Base-by-base conservation (phyloP, 2,888 invertebrate genomes). In the Muschampia plurimacula region DNA sequence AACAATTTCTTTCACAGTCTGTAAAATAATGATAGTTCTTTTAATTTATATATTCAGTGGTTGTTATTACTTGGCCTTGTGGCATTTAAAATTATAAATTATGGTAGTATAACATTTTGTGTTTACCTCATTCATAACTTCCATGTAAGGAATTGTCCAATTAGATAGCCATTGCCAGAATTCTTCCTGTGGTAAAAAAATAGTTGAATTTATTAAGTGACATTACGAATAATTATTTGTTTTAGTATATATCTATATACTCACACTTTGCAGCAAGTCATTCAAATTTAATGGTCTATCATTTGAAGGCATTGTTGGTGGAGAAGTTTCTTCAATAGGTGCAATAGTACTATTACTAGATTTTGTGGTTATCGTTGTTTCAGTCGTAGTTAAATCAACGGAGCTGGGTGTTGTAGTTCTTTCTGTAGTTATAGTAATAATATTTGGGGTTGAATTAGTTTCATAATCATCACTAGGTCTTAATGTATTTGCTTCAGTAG, bases 91-190 rank as follows among this genome's bases (percentile, higher is more conserved):
- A 7, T n/a, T 55, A 22, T 36, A 12, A 59, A 22, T 32, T 32
- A n/a, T 5, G 5, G 12, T 13, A 12, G 49, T 49, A 10, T 49
- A 13, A 5, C 2, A 12, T 46, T 15, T 15, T 59, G 6, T 4
- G 32, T 55, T 52, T 75, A 79, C 78, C 72, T 78, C 74, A 59
- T 75, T 74, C 60, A 79, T 52, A 2, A 74, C 72, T 55, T 76
- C 74, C 46, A 76, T 73, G 52, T 77, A 78, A 9, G 70, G 59
- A 28, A 73, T 60, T 28, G 76, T 79, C 79, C 79, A 79, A 32
- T 74, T 75, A 2, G 76, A 66, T n/a, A 79, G 74, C 78, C 79
- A 78, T 55, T 76, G 57, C 78, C 78, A 79, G 66, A 79, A 79
- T 59, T 75, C 75, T 0, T 59, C 59, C 59, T 59, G 5, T 12